Base-by-base conservation (phyloP, 2,888 invertebrate genomes). In the Panzeria rudis region DNA sequence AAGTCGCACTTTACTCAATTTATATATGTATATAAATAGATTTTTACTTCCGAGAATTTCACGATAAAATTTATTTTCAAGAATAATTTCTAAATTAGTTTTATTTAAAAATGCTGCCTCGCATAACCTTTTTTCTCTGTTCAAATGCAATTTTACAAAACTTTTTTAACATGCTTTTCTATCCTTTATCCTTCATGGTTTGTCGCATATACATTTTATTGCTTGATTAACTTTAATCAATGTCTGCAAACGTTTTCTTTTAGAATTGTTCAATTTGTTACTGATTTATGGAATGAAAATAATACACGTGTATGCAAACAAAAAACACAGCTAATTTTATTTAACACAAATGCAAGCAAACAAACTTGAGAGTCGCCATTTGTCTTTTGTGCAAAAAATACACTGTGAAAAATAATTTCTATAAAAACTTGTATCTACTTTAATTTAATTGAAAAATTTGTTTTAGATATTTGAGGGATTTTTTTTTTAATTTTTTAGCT, bases 241-340 rank as follows among this genome's bases (percentile, higher is more conserved):
- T 47, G 50, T 35, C 35, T 35, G 66, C 9, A 52, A 52, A 52
- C 20, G 52, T 20, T 52, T 50, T 35, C 32, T 52, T 68, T 52
- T 29, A 3, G 15, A 50, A 25, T 20, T 17, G 9, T 61, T 72
- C n/a, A 35, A 13, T 59, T 56, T 56, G 41, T 13, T 29, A 56
- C 59, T 59, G 72, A 72, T 72, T 72, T 72, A 72, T 72, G 32
- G 47, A 20, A 47, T 15, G 25, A 61, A 59, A 61, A 17, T 15
- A n/a, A n/a, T 44, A 29, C 44, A 50, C 61, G 20, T 59, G 29
- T 56, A 13, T n/a, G 11, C 25, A 50, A n/a, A 38, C 3, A 56
- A 44, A 38, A 47, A 47, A 29, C 20, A 23, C 35, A 61, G 17
- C 32, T 61, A 50, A 59, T 73, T 73, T 50, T n/a, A n/a, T 25